Evolutionary conservation across 2,797 vertebrate genomes (phyloP).

Genomic region (Amblyraja radiata): DNA sequence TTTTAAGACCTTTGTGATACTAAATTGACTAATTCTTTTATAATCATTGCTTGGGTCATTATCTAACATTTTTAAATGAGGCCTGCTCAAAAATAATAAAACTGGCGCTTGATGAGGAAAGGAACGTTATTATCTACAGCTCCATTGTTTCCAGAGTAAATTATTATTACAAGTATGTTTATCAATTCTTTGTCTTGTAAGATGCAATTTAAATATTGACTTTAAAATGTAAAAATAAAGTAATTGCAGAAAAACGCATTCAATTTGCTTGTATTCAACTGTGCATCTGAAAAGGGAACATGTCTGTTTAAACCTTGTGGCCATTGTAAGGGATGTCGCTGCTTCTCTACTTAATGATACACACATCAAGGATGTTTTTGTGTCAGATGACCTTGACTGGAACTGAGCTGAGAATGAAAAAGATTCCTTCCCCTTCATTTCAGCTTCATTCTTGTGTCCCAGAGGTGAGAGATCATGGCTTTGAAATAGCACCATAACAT

Average conservation of each 20-base stretch:
- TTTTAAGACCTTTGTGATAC: background rate
- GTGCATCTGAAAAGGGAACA: background rate
- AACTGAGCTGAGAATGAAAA: background rate
- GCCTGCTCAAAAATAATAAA: background rate
- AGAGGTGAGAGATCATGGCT: background rate
- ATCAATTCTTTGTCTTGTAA: background rate
- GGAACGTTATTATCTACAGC: background rate
- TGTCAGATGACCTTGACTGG: background rate
- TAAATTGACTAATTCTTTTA: background rate
- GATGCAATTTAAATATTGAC: background rate
- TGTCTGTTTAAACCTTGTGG: background rate
- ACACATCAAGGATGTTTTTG: background rate
- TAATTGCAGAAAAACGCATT: background rate
- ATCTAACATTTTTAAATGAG: background rate
- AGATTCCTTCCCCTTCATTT: background rate
- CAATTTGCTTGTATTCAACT: background rate
- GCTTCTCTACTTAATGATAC: background rate
- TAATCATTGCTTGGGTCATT: background rate
- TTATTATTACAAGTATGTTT: background rate
- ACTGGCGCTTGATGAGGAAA: background rate
- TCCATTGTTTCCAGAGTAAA: background rate
- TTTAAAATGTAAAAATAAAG: background rate
- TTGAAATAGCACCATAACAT: background rate
- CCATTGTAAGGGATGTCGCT: background rate
- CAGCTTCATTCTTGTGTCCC: background rate